Evolutionary conservation across 1,140 invertebrate genomes (phyloP).

Genomic region (Streblospio benedicti): DNA sequence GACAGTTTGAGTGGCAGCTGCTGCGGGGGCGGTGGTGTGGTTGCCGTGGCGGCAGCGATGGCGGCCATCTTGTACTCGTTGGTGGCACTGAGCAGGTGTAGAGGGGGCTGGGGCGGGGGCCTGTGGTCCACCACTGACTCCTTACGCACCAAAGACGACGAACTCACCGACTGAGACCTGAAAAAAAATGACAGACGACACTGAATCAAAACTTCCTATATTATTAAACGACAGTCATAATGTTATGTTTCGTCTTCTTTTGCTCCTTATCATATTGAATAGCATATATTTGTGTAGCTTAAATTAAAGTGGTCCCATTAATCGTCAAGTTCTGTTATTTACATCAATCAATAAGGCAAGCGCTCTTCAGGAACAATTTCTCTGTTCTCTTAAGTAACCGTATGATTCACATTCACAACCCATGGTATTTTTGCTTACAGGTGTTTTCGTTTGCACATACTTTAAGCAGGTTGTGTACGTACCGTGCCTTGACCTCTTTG

Average conservation of each 20-base stretch:
- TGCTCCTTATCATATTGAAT: constrained; percentile 13
- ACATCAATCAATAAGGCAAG: no score
- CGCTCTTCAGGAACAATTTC: no score
- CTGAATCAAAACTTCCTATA: constrained; percentile 27
- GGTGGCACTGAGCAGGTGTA: constrained; percentile 69
- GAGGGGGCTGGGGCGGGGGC: constrained; percentile 48
- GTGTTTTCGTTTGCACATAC: no score
- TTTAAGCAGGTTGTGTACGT: no score
- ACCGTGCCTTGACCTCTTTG: no score
- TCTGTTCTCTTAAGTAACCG: no score
- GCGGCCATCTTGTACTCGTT: constrained; percentile 67
- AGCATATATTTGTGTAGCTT: no score
- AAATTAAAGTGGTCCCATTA: no score
- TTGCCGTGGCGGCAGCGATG: no score
- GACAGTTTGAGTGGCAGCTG: constrained; percentile 77
- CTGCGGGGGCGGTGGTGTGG: constrained; percentile 63
- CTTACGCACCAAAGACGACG: constrained; percentile 12
- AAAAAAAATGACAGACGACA: constrained; percentile 29
- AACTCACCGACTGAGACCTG: constrained; percentile 23
- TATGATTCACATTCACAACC: no score
- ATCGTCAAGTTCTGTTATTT: no score
- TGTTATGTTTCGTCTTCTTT: constrained; percentile 11
- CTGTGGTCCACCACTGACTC: constrained; percentile 22
- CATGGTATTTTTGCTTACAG: no score
- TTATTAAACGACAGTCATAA: constrained; percentile 16